Evolutionary conservation across 2,113 vertebrate genomes (phyloP), one percentile per base, ranked within the genome.

Genomic region (Poicephalus gulielmi): DNA sequence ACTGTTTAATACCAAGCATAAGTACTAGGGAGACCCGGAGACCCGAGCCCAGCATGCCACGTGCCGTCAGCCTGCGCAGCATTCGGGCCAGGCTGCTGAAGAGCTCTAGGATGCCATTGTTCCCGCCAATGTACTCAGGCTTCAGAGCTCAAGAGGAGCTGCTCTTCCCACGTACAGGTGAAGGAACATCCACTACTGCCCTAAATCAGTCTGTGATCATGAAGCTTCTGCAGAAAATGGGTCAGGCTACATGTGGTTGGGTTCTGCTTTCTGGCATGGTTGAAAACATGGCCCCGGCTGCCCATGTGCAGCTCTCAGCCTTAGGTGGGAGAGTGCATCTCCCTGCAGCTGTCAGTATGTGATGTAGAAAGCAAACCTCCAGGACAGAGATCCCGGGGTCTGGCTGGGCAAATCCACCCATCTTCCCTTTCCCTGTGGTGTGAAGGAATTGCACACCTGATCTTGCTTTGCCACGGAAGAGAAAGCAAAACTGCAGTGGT

Each of bases 101-200:
- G 22, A 39, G 70, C 49, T 86, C 49, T 14, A 6, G 20, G 60
- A 8, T 50, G 31, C 46, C 0, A 0, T 35, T 52, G 17, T 79
- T 94, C 44, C 27, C 33, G 35, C 30, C 35, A 6, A 0, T 3
- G 33, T 33, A 17, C 37, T 27, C 2, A 0, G 16, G 43, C 53
- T 49, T 84, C 53, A 66, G 82, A 75, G 78, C 74, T 79, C 23
- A 4, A 8, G 60, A 55, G 7, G 57, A 86, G 77, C 78, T 7
- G 3, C 9, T 0, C 31, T 70, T 20, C 39, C 64, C 4, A 6
- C 0, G 0, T 52, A 39, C 71, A 70, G 66, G 84, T 66, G 68
- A 88, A 85, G 24, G 50, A 70, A 7, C 57, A 18, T 69, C 78
- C n/a, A 14, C 49, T 71, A 6, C 67, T 75, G 46, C 43, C 62